These are phyloP conservation scores for Tetranychus cinnabarinus DNA, from an alignment of 1,140 invertebrate species.

Conservation along the genomic window DNA sequence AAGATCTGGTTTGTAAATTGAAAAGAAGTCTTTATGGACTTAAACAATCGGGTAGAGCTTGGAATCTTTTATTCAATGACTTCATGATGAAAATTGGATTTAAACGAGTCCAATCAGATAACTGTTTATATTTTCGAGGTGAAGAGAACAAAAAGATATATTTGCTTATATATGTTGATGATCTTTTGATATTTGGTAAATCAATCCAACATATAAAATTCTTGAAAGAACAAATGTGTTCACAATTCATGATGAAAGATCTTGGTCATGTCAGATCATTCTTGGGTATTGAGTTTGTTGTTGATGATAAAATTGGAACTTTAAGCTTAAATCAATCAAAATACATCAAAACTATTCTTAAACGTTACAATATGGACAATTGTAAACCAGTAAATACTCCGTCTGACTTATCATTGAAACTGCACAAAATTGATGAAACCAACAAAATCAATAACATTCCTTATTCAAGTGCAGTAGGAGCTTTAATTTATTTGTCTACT, in stretches of 20 bases:
- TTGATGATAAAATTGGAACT: neutral
- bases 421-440: neutral
- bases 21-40: conserved; percentile 22
- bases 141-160: neutral
- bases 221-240: conserved; percentile 1
- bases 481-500: conserved; percentile 6
- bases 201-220: neutral
- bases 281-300: conserved; percentile 11
- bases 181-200: conserved; percentile 6
- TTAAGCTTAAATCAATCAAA: conserved; percentile 4
- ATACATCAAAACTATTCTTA: conserved; percentile 1
- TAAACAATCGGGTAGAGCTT: conserved; percentile 21
- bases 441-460: conserved; percentile 7
- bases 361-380: conserved; percentile 11
- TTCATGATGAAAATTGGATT: conserved; percentile 3
- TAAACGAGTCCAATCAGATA: conserved; percentile 2
- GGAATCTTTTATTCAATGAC: conserved; percentile 17
- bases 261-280: conserved; percentile 3
- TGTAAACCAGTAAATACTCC: conserved; percentile 3
- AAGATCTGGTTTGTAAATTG: conserved; percentile 10
- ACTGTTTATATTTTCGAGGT: conserved; percentile 3
- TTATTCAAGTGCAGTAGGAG: conserved; percentile 10
- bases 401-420: neutral
- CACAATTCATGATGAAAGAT: neutral
- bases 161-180: conserved; percentile 13